Evolutionary conservation across 2,888 invertebrate species (phyloP).

Genomic region (Pristionchus maxplancki): DNA sequence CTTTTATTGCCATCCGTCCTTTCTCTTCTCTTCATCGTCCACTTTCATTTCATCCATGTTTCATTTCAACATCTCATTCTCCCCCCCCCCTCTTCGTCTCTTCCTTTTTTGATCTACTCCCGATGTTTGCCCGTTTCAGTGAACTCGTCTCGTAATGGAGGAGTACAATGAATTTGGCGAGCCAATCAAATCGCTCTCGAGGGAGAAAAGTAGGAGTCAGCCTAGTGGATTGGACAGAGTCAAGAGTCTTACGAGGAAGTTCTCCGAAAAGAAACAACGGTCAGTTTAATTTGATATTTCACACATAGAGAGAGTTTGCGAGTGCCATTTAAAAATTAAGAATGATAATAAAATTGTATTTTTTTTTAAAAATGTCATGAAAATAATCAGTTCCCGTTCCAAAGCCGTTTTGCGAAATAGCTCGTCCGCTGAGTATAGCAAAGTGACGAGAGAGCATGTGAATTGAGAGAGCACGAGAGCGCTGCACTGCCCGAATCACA

Average conservation of each 20-base stretch:
- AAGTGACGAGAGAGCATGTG: too few relatives aligned
- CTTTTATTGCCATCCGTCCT: constrained; percentile 33
- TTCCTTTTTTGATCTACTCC: constrained; percentile 15
- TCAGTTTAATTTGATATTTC: not conserved
- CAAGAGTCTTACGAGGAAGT: constrained; percentile 70
- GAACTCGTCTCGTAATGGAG: constrained; percentile 24
- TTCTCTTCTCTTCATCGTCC: constrained; percentile 3
- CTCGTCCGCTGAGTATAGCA: too few relatives aligned
- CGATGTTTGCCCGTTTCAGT: constrained; percentile 8
- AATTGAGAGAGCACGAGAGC: too few relatives aligned
- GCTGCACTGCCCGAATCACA: constrained; percentile 42
- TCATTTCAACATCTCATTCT: not conserved
- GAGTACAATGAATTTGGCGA: constrained; percentile 56
- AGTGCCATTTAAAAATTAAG: not conserved
- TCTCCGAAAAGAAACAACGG: constrained; percentile 65
- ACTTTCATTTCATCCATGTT: constrained; percentile 19
- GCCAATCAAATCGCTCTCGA: constrained; percentile 59
- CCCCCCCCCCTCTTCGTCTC: not conserved
- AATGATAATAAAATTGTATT: not conserved
- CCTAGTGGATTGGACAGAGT: constrained; percentile 73
- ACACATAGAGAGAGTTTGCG: not conserved
- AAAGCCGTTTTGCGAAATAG: too few relatives aligned
- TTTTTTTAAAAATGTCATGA: not conserved
- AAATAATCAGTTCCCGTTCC: not conserved
- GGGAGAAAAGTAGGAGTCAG: constrained; percentile 68